phyloP scores from a whole-genome alignment of 2,797 vertebrate species.

The Pelodytes ibericus region DNA sequence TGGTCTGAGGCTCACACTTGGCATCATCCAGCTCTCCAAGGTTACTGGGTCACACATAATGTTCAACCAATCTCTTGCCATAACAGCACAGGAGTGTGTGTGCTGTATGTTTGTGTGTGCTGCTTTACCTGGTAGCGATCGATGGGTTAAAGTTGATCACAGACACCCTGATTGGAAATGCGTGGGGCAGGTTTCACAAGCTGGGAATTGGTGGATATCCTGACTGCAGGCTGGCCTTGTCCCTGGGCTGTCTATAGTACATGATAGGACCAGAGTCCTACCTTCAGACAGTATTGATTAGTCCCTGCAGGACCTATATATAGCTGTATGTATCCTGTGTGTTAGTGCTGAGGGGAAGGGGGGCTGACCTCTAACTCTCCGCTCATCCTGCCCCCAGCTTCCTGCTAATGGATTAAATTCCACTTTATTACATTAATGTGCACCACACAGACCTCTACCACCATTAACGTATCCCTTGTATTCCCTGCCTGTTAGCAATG shows the following conservation, averaged over 20 bases:
- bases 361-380: slow-evolving; percentile 41
- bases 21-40: no score
- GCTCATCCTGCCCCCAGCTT: slow-evolving; percentile 34
- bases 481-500: neutral
- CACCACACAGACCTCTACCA: slow-evolving; percentile 18
- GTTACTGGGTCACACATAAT: no score
- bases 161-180: neutral
- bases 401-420: slow-evolving; percentile 51
- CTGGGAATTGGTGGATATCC: neutral
- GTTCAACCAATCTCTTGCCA: no score
- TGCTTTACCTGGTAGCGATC: no score
- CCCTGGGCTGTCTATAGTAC: neutral
- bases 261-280: slow-evolving; percentile 4
- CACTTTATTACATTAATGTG: slow-evolving; percentile 51
- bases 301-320: slow-evolving; percentile 43
- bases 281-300: slow-evolving; percentile 46
- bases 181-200: neutral
- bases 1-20: no score
- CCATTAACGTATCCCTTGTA: slow-evolving; percentile 1
- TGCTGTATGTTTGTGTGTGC: no score
- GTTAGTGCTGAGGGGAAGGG: neutral
- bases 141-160: no score
- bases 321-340: slow-evolving; percentile 41
- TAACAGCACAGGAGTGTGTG: no score
- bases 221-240: neutral